A percentile compares a stretch with the other conserved stretches of the same genome.
Evolutionary conservation across 2,113 vertebrate species (phyloP).

Genomic region (Rostratula benghalensis): DNA sequence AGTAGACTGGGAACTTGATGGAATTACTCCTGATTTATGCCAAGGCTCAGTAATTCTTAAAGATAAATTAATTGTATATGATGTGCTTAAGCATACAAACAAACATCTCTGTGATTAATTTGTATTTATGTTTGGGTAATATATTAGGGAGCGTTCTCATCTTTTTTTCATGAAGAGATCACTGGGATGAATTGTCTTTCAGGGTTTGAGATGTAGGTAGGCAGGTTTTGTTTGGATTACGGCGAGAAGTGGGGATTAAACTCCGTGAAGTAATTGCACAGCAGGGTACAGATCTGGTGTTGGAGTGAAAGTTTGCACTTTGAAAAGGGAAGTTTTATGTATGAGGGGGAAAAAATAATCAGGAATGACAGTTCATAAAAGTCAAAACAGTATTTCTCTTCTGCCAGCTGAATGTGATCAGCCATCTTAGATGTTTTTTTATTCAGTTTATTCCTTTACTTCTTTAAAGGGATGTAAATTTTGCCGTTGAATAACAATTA

Average conservation of each 20-base stretch:
- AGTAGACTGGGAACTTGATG: background rate
- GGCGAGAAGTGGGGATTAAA: background rate
- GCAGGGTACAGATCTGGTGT: background rate
- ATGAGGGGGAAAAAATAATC: background rate
- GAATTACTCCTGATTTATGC: background rate
- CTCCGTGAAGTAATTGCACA: background rate
- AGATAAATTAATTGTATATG: conserved; percentile 1
- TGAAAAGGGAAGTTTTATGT: background rate
- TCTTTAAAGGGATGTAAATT: conserved; percentile 55
- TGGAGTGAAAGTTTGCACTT: background rate
- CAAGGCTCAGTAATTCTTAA: background rate
- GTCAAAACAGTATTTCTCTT: background rate
- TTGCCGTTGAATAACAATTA: conserved; percentile 1
- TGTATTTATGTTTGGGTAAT: background rate
- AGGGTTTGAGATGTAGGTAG: accelerated
- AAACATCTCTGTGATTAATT: background rate
- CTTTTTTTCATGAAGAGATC: background rate
- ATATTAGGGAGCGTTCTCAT: background rate
- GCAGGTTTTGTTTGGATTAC: background rate
- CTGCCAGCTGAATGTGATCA: background rate
- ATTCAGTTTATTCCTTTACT: background rate
- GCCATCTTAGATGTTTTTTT: background rate
- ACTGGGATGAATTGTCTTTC: background rate
- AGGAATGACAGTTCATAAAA: background rate
- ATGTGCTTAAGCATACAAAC: background rate